phyloP scores from a whole-genome alignment of 2,797 vertebrate species.

The Lophotriccus pileatus region DNA sequence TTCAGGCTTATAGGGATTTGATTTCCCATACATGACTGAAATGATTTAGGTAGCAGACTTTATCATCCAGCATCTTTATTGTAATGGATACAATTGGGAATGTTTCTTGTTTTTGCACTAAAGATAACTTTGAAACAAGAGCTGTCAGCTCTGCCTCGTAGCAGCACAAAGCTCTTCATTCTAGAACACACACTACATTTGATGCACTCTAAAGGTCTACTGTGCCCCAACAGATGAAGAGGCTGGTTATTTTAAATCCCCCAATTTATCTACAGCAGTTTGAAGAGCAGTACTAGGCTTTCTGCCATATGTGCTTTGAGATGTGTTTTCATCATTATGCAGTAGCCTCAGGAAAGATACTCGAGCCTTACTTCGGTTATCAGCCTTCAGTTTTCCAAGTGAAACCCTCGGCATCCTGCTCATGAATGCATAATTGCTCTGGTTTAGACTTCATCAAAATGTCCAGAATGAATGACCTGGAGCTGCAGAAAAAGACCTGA shows the following conservation, averaged over 20 bases:
- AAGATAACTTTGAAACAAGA: constrained; percentile 62
- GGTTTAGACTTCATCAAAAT: constrained; percentile 36
- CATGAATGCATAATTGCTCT: constrained; percentile 59
- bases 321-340: constrained; percentile 34
- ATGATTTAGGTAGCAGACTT: constrained; percentile 27
- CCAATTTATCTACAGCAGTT: constrained; percentile 2
- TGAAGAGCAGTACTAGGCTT: background rate
- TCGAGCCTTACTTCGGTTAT: constrained; percentile 50
- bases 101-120: constrained; percentile 39
- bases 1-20: constrained; percentile 43
- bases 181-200: background rate
- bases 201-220: background rate
- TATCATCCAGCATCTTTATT: constrained; percentile 26
- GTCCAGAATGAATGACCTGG: constrained; percentile 29
- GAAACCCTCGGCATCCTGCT: constrained; percentile 56
- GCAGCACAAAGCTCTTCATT: constrained; percentile 32
- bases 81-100: constrained; percentile 51
- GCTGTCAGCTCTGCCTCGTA: constrained; percentile 11
- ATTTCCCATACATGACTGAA: constrained; percentile 43
- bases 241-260: background rate
- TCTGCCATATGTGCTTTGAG: background rate
- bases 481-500: constrained; percentile 5
- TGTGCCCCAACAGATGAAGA: background rate
- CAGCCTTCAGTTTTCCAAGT: constrained; percentile 60
- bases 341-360: constrained; percentile 56